phyloP scores from a whole-genome alignment of 2,113 vertebrate genomes.

The Hemichromis elongatus region DNA sequence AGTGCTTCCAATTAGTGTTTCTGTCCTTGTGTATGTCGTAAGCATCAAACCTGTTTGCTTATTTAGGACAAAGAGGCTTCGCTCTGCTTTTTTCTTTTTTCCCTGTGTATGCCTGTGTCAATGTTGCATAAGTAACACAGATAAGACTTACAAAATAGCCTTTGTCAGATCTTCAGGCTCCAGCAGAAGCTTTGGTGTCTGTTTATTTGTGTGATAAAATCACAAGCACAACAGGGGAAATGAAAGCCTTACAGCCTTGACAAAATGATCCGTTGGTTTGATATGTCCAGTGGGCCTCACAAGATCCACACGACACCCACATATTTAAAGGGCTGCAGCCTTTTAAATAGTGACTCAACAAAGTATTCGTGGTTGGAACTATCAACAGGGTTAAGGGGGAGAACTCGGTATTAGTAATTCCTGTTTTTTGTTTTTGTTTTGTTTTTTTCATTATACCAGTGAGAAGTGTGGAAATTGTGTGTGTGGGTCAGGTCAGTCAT shows the following conservation, averaged over 20 bases:
- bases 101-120: not conserved
- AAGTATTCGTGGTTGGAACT: not conserved
- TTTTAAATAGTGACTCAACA: not conserved
- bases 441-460: not conserved
- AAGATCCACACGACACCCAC: conserved; percentile 11
- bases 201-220: conserved; percentile 57
- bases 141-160: conserved; percentile 33
- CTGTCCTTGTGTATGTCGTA: not conserved
- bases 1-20: not conserved
- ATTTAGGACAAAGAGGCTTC: not conserved
- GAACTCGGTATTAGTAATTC: not conserved
- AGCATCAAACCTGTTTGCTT: not conserved
- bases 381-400: not conserved
- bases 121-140: conserved; percentile 36
- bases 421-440: not conserved
- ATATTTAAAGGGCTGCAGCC: not conserved
- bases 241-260: conserved; percentile 39
- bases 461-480: not conserved
- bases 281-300: conserved; percentile 37
- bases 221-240: conserved; percentile 51
- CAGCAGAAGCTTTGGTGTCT: conserved; percentile 25
- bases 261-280: conserved; percentile 42
- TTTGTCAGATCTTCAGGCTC: conserved; percentile 45
- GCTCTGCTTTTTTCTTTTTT: not conserved
- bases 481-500: not conserved